phyloP scores from a whole-genome alignment of 2,888 invertebrate species.

The Lampropteryx suffumata region DNA sequence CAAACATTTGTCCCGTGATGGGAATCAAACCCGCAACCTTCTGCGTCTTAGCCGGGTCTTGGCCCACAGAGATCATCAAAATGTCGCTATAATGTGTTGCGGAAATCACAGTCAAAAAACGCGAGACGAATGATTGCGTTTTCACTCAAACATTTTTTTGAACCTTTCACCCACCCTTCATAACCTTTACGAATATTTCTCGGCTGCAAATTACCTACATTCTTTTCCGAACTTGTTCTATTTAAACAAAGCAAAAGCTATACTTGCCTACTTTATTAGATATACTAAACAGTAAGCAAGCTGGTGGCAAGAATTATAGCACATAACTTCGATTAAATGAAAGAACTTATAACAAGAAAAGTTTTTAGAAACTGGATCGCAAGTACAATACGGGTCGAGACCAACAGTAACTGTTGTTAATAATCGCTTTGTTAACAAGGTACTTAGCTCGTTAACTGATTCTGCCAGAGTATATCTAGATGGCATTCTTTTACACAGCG shows the following conservation, averaged over 20 bases:
- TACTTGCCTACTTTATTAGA: not conserved
- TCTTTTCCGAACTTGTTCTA: not conserved
- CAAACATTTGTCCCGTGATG: too few species aligned
- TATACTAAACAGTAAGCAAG: slow-evolving; percentile 6
- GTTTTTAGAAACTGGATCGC: slow-evolving; percentile 33
- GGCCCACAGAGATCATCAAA: too few species aligned
- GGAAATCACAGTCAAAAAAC: too few species aligned
- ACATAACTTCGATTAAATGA: slow-evolving; percentile 32
- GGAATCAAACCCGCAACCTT: too few species aligned
- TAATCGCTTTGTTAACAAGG: slow-evolving; percentile 23
- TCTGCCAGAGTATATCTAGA: not conserved
- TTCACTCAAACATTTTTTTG: too few species aligned
- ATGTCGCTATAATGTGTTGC: too few species aligned
- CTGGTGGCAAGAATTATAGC: slow-evolving; percentile 31
- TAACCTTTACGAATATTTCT: too few species aligned
- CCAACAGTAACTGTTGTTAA: slow-evolving; percentile 8
- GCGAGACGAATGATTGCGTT: too few species aligned
- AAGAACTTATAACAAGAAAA: slow-evolving; percentile 40
- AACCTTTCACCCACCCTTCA: too few species aligned
- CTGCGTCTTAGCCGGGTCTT: too few species aligned
- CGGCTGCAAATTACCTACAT: not conserved
- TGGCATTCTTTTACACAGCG: too few species aligned
- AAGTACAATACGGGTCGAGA: slow-evolving; percentile 27
- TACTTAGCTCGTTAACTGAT: slow-evolving; percentile 10
- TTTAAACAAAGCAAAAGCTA: not conserved